These are phyloP conservation scores for Cichlasoma orientale DNA, from an alignment of 2,797 vertebrate genomes.

Conservation along the genomic window DNA sequence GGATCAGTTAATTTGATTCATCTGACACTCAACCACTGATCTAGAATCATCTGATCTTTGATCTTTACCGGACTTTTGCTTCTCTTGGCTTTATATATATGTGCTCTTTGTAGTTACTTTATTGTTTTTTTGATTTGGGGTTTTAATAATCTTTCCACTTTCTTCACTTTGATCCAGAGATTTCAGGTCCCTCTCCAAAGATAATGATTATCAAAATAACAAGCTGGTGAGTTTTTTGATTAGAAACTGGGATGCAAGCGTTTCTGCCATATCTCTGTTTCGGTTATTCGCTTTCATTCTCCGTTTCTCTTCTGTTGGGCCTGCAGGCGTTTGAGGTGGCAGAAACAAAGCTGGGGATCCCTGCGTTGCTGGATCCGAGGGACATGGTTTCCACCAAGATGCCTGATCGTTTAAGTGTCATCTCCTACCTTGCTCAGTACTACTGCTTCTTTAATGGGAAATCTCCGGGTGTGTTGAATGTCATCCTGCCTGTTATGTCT, in stretches of 20 bases:
- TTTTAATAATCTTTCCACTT: neutral
- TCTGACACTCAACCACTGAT: neutral
- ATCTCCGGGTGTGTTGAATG: slow-evolving; percentile 48
- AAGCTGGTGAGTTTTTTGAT: slow-evolving; percentile 86
- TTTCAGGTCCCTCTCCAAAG: slow-evolving; percentile 89
- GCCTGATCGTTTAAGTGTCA: slow-evolving; percentile 87
- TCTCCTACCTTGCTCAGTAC: slow-evolving; percentile 90
- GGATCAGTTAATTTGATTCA: slow-evolving; percentile 23
- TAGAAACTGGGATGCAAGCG: neutral
- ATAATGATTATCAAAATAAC: slow-evolving; percentile 89
- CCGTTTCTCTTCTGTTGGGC: neutral
- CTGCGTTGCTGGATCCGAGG: slow-evolving; percentile 85
- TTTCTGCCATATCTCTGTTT: neutral
- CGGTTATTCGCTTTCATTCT: neutral
- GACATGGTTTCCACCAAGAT: slow-evolving; percentile 87
- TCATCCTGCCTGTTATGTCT: neutral
- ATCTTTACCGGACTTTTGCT: neutral
- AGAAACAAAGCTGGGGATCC: slow-evolving; percentile 88
- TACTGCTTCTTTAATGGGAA: slow-evolving; percentile 84
- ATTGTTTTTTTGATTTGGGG: neutral
- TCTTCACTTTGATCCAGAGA: slow-evolving; percentile 77
- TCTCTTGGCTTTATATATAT: neutral
- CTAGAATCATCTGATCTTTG: neutral
- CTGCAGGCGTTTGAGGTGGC: slow-evolving; percentile 82
- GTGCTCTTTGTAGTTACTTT: neutral